phyloP scores from a whole-genome alignment of 2,113 vertebrate species.

The Rana temporaria region DNA sequence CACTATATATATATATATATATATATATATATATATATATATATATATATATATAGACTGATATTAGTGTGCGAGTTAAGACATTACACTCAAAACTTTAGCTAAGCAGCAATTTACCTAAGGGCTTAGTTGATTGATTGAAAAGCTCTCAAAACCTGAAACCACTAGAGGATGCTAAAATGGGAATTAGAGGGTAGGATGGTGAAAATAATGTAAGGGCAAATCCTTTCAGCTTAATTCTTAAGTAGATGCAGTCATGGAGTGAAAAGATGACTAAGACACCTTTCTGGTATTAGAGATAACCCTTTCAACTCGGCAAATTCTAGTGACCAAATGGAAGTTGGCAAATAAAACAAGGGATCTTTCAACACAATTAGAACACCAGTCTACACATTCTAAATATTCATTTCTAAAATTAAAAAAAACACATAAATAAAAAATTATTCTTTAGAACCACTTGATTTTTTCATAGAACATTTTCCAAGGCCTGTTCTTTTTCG shows the following conservation, averaged over 20 bases:
- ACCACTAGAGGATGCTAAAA: conserved; percentile 68
- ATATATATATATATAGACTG: conserved; percentile 80
- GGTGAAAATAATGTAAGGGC: conserved; percentile 24
- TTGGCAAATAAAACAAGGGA: neutral
- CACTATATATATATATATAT: no score
- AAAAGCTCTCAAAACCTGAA: conserved; percentile 81
- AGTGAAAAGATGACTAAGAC: conserved; percentile 60
- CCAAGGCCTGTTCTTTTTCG: no score
- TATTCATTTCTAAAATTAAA: no score
- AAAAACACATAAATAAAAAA: no score
- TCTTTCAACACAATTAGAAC: no score
- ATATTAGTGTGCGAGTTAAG: conserved; percentile 91
- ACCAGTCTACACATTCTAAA: no score
- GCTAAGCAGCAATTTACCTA: conserved; percentile 89
- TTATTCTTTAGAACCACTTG: no score
- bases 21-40: no score
- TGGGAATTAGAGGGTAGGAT: conserved; percentile 58
- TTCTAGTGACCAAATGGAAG: neutral
- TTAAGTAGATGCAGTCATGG: conserved; percentile 67
- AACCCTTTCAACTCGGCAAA: neutral
- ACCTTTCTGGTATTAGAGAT: conserved; percentile 51
- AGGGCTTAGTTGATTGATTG: conserved; percentile 82
- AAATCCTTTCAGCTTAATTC: conserved; percentile 69
- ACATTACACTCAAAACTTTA: conserved; percentile 84
- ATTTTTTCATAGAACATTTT: no score